Conservation (phyloP, 2,888 invertebrate genomes). For the Aphelenchoides bicaudatus region DNA sequence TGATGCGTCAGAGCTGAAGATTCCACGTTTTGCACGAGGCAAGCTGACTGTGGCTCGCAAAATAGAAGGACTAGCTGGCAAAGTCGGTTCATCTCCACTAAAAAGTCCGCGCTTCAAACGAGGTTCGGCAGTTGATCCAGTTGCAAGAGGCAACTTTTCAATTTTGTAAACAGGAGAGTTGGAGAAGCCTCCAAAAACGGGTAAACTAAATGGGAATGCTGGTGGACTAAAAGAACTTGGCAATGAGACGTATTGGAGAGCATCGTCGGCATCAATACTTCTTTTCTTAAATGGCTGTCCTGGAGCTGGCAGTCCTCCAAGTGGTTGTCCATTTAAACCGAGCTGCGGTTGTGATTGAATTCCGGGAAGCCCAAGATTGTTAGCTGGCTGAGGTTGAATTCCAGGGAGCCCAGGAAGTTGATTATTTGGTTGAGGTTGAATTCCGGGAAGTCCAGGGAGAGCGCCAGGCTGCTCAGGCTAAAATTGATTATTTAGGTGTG, state of each 20-base stretch:
- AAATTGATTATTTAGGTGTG: too few species aligned
- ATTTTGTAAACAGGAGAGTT: too few species aligned
- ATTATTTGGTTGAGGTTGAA: too few species aligned
- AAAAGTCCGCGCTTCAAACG: constrained; percentile 1
- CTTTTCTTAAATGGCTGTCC: neutral
- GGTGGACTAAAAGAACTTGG: neutral
- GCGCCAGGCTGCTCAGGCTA: too few species aligned
- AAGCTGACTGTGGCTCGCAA: too few species aligned
- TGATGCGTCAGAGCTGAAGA: neutral
- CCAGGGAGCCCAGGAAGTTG: too few species aligned
- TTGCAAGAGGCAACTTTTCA: neutral
- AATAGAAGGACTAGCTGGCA: neutral
- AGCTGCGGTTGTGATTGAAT: too few species aligned
- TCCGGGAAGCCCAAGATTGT: neutral
- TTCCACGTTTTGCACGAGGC: constrained; percentile 6
- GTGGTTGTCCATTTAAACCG: neutral
- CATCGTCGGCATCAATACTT: too few species aligned
- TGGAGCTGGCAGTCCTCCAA: neutral
- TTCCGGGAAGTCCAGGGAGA: too few species aligned
- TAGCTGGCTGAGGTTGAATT: too few species aligned
- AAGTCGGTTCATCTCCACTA: neutral
- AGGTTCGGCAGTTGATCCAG: neutral
- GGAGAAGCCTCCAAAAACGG: neutral
- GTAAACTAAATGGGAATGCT: neutral
- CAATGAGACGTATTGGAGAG: neutral